Evolutionary conservation across 1,140 invertebrate species (phyloP), one percentile per base, ranked within the genome.

Genomic region (Drosophila lacteicornis): DNA sequence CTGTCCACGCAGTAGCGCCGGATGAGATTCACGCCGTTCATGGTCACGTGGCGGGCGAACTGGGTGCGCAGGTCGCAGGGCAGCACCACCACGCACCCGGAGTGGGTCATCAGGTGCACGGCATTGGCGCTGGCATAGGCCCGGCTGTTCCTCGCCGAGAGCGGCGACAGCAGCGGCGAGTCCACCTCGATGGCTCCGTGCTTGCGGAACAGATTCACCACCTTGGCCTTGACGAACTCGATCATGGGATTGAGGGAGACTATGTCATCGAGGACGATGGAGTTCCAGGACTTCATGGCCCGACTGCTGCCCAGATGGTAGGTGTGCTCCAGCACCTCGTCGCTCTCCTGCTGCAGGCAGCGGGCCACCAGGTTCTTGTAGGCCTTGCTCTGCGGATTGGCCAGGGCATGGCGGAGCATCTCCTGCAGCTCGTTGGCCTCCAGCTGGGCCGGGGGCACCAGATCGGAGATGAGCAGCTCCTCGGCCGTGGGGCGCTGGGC

Each of bases 1-100:
- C 96, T 94, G 79, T 97, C 97, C 17, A 99, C 96, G 4, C 95
- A 95, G 91, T 97, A 99, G 80, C 98, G 94, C 82, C 97, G 96
- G 63, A 99, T 93, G 65, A 95, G 94, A 56, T 94, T 95, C 2
- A 98, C 95, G 15, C 96, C 95, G 84, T 96, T 96, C 93, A 96
- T 96, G 1, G 96, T 97, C n/a, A 97, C 93, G 91, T 96, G 97
- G 56, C 97, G 94, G 0, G 96, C 98, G 94, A 98, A 96, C 60
- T 96, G 95, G 7, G 96, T 94, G 56, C 95, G 94, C 42, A 97
- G 93, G 93, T 97, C 96, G 90, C 96, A 95, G 0, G 97, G 97
- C 55, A 98, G 91, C 30, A 95, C 95, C 30, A 98, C 96, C 11
- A 98, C 94, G 63, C 94, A 95, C 0, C 98, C 98, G 36, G 95